These are phyloP conservation scores for Rhynchotus rufescens DNA, from an alignment of 2,797 vertebrate species.

Conservation along the genomic window DNA sequence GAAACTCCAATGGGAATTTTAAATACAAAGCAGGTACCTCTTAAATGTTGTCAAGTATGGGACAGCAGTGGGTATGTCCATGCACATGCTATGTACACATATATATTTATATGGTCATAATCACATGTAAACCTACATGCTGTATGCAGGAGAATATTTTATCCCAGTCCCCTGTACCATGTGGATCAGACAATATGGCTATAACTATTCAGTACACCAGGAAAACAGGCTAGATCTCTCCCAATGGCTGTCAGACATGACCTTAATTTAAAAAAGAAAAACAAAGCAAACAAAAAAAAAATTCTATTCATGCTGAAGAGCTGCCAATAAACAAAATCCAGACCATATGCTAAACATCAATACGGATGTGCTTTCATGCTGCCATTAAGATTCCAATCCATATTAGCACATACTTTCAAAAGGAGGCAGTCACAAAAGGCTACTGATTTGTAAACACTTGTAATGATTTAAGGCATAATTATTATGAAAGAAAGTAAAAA, in stretches of 20 bases:
- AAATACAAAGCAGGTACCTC: not conserved
- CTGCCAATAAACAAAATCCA: conserved; percentile 29
- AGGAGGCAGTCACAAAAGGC: conserved; percentile 13
- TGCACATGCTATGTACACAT: not conserved
- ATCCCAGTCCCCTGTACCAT: not conserved
- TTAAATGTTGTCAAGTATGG: not conserved
- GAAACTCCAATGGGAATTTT: not conserved
- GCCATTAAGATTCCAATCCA: conserved; percentile 58
- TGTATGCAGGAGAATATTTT: not conserved
- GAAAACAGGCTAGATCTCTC: not conserved
- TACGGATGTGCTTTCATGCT: conserved; percentile 27
- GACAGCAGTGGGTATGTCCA: not conserved
- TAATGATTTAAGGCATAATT: conserved; percentile 46
- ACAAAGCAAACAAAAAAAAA: not conserved
- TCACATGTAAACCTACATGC: not conserved
- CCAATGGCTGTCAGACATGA: not conserved
- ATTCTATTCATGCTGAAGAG: not conserved
- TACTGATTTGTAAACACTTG: conserved; percentile 45
- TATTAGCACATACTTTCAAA: conserved; percentile 23
- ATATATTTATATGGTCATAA: not conserved
- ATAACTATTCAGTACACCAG: not conserved
- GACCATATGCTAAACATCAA: conserved; percentile 40
- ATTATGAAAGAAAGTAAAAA: conserved; percentile 36
- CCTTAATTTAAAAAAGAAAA: conserved; percentile 25
- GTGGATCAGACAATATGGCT: not conserved